A percentile compares a stretch with the other conserved stretches of the same genome.
Evolutionary conservation across 2,113 vertebrate species (phyloP).

Genomic region (Otolemur garnettii): DNA sequence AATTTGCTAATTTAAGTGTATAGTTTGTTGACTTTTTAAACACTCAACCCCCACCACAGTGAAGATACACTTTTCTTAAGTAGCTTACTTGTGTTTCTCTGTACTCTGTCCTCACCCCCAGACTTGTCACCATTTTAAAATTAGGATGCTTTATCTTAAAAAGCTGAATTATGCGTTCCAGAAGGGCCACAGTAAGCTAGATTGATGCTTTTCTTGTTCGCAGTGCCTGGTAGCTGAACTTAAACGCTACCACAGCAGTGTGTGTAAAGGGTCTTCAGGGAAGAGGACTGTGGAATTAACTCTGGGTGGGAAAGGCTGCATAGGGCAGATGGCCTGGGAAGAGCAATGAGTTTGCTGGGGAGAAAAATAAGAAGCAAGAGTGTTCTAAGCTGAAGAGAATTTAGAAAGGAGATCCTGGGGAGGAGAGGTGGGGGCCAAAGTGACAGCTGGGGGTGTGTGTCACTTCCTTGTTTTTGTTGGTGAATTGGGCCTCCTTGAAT

Average conservation of each 20-base stretch:
- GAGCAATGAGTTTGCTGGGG: background rate
- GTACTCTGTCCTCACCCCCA: background rate
- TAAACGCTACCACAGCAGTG: background rate
- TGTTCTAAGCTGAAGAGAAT: background rate
- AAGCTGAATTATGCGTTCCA: background rate
- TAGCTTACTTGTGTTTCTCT: background rate
- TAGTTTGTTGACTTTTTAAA: background rate
- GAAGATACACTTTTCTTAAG: background rate
- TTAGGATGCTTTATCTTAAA: background rate
- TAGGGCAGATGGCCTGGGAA: background rate
- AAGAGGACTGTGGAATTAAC: background rate
- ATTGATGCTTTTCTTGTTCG: slow-evolving; percentile 4
- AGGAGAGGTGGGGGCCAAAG: background rate
- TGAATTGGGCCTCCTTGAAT: background rate
- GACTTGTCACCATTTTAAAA: background rate
- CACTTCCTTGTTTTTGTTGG: background rate
- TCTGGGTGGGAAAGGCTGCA: background rate
- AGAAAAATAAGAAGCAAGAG: background rate
- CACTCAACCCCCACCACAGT: background rate
- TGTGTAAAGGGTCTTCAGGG: background rate
- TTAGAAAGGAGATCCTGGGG: background rate
- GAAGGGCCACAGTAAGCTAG: background rate
- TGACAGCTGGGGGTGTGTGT: background rate
- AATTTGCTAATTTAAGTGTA: background rate
- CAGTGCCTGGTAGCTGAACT: too few species aligned